These are phyloP conservation scores for Styela plicata DNA, from an alignment of 23 tunicate species.

Conservation along the genomic window DNA sequence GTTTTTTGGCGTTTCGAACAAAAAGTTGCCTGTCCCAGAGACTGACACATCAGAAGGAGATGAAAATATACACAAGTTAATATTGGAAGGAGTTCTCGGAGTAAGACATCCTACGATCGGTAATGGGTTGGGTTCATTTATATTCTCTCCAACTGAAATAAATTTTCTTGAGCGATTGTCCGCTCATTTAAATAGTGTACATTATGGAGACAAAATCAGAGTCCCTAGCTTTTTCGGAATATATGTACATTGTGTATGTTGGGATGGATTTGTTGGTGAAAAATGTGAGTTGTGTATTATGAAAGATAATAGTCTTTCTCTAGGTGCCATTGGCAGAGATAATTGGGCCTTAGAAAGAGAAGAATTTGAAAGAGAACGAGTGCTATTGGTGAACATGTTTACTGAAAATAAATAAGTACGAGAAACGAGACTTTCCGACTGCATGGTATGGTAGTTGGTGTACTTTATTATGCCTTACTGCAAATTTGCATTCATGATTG, in stretches of 20 bases:
- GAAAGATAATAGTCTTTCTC: not conserved
- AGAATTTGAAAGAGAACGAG: not conserved
- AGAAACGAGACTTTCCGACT: no score
- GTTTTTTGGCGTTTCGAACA: not conserved
- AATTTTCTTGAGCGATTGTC: not conserved
- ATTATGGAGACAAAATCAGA: not conserved
- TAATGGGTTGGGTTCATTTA: not conserved
- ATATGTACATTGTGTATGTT: not conserved
- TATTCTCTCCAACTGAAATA: not conserved
- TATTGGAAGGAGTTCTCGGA: not conserved
- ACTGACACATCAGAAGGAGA: not conserved
- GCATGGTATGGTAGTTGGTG: no score
- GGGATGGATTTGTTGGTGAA: not conserved
- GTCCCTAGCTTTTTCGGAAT: not conserved
- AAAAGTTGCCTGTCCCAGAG: not conserved
- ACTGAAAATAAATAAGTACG: not conserved
- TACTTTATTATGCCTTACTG: no score
- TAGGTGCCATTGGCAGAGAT: not conserved
- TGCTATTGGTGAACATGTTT: not conserved
- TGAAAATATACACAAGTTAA: not conserved
- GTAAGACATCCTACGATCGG: not conserved
- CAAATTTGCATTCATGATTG: no score
- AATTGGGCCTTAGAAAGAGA: not conserved
- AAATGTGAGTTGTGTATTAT: not conserved
- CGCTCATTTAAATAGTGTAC: not conserved